Percentiles rank a stretch among this genome's conserved stretches.
Evolutionary conservation across 2,888 invertebrate species (phyloP).

Genomic region (Scaptomyza tumidula): DNA sequence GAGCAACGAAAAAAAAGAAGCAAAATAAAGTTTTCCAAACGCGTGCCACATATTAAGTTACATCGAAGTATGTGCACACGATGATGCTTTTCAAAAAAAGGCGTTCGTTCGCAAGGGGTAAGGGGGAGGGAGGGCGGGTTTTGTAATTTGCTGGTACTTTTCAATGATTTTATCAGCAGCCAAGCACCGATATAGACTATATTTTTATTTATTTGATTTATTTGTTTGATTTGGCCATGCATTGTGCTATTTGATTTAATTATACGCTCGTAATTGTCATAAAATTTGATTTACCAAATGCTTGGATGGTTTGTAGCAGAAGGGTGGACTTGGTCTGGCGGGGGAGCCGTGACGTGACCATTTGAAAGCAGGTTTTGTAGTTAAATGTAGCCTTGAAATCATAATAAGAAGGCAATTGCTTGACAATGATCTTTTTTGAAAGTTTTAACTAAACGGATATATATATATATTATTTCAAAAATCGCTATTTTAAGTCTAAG

Average conservation of each 20-base stretch:
- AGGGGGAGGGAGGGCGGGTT: slow-evolving; percentile 23
- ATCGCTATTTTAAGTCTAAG: no score
- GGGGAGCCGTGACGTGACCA: neutral
- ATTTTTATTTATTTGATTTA: slow-evolving; percentile 70
- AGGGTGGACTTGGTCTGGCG: neutral
- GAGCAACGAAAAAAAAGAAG: slow-evolving; percentile 26
- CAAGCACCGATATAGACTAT: slow-evolving; percentile 13
- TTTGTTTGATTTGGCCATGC: slow-evolving; percentile 54
- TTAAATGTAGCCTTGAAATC: slow-evolving; percentile 12
- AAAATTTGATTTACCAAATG: slow-evolving; percentile 57
- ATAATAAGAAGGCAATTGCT: neutral
- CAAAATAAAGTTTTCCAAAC: slow-evolving; percentile 69
- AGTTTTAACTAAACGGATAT: no score
- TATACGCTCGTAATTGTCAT: slow-evolving; percentile 61
- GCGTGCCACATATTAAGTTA: slow-evolving; percentile 83
- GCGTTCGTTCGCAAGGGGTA: neutral
- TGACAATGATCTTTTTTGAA: neutral
- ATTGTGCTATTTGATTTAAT: slow-evolving; percentile 67
- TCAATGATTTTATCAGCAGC: slow-evolving; percentile 64
- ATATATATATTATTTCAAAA: no score
- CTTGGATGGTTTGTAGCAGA: slow-evolving; percentile 12
- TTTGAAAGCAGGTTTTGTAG: slow-evolving; percentile 20
- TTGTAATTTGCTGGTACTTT: slow-evolving; percentile 78
- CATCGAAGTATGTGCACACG: slow-evolving; percentile 74
- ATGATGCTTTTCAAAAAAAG: slow-evolving; percentile 47